phyloP scores from a whole-genome alignment of 2,888 invertebrate species.

The Callinectes sapidus region DNA sequence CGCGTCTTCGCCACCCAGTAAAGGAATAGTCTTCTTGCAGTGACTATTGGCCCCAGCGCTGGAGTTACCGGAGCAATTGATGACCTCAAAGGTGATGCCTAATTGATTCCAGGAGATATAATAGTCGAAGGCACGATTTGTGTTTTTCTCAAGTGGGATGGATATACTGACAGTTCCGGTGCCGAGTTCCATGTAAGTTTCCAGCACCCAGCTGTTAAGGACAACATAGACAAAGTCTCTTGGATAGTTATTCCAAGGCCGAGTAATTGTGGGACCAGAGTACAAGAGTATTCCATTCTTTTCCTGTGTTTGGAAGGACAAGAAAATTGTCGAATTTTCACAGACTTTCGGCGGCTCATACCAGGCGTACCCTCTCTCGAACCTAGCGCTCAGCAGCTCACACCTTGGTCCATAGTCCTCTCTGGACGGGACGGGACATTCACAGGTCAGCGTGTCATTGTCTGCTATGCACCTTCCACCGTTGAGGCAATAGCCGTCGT shows the following conservation, averaged over 20 bases:
- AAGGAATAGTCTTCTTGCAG: slow-evolving; percentile 52
- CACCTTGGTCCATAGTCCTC: slow-evolving; percentile 71
- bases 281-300: slow-evolving; percentile 62
- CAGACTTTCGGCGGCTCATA: slow-evolving; percentile 67
- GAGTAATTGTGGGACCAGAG: slow-evolving; percentile 65
- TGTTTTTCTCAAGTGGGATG: slow-evolving; percentile 47
- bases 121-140: slow-evolving; percentile 40
- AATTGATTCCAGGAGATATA: slow-evolving; percentile 57
- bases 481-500: slow-evolving; percentile 63
- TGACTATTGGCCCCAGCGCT: not conserved
- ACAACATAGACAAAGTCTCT: slow-evolving; percentile 68
- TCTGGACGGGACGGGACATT: slow-evolving; percentile 45
- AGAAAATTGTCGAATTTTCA: slow-evolving; percentile 60
- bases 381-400: slow-evolving; percentile 66
- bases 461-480: slow-evolving; percentile 58
- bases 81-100: slow-evolving; percentile 51
- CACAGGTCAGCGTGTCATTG: slow-evolving; percentile 54
- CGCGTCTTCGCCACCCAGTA: not conserved
- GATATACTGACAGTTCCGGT: slow-evolving; percentile 58
- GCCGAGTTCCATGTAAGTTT: slow-evolving; percentile 67
- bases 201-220: slow-evolving; percentile 54
- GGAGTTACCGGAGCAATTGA: slow-evolving; percentile 54
- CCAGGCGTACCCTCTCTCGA: slow-evolving; percentile 70
- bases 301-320: slow-evolving; percentile 57
- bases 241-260: slow-evolving; percentile 66